Percentiles rank a stretch among this genome's conserved stretches.
Conservation (phyloP, 2,888 invertebrate genomes). For the Sinopyrophorus schimmeli region DNA sequence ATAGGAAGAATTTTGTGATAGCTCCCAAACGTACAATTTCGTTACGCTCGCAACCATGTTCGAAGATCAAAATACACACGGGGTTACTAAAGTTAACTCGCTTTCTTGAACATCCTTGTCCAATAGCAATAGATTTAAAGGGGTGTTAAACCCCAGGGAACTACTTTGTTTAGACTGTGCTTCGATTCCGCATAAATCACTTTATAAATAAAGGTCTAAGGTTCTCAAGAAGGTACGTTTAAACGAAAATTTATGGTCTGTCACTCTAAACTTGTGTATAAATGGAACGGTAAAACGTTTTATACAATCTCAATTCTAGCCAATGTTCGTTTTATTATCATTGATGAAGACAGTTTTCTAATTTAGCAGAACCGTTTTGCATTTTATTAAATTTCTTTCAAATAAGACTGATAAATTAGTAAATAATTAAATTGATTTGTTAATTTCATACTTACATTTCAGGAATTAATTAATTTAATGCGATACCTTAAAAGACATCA, state of each 20-base stretch:
- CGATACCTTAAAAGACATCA: no score
- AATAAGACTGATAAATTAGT: conserved; percentile 1
- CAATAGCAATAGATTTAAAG: conserved; percentile 49
- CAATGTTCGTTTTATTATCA: conserved; percentile 26
- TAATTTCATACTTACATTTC: no score
- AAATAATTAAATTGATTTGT: no score
- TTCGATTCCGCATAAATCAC: conserved; percentile 24
- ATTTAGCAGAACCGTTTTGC: no score
- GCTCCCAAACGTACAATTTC: conserved; percentile 29
- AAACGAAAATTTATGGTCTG: conserved; percentile 31
- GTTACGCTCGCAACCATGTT: conserved; percentile 33
- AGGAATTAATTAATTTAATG: no score
- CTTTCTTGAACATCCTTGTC: conserved; percentile 34
- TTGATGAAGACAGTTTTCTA: conserved; percentile 25
- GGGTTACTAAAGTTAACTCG: conserved; percentile 41
- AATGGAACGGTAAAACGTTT: conserved; percentile 27
- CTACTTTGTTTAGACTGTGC: conserved; percentile 22
- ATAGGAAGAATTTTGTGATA: conserved; percentile 28
- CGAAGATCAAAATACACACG: conserved; percentile 35
- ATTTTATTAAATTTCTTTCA: no score
- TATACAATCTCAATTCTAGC: conserved; percentile 28
- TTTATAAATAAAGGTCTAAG: conserved; percentile 25
- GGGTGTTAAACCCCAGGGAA: conserved; percentile 44
- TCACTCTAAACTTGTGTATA: conserved; percentile 31
- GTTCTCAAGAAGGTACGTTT: conserved; percentile 25